Conservation (phyloP, 1,140 invertebrate genomes). For the Drosophila miranda region DNA sequence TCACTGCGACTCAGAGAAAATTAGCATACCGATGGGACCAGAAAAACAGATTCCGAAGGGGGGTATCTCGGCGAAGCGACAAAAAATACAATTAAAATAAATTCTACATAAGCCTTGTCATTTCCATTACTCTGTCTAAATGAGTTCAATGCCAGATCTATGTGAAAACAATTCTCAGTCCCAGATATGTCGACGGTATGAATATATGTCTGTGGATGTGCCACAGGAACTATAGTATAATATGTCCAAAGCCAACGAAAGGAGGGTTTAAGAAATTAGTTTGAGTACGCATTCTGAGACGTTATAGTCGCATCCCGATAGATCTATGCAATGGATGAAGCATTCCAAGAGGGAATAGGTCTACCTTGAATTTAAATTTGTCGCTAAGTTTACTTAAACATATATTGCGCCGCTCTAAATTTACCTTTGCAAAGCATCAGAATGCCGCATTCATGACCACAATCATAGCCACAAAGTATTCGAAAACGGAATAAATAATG, state of each 20-base stretch:
- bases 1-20: constrained; percentile 29
- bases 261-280: background rate
- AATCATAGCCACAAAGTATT: constrained; percentile 1
- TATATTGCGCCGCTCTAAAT: too few relatives aligned
- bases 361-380: too few relatives aligned
- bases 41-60: background rate
- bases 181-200: constrained; percentile 29
- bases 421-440: constrained; percentile 8
- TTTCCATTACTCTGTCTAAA: constrained; percentile 50
- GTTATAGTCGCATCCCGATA: too few relatives aligned
- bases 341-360: too few relatives aligned
- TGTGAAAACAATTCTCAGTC: constrained; percentile 60
- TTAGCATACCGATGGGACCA: constrained; percentile 71
- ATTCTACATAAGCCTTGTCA: constrained; percentile 55
- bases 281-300: constrained; percentile 15
- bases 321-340: too few relatives aligned
- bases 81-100: constrained; percentile 72
- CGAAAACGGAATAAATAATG: constrained; percentile 51
- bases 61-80: constrained; percentile 1
- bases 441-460: constrained; percentile 17
- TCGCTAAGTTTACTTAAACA: too few relatives aligned
- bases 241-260: constrained; percentile 67
- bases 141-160: constrained; percentile 74
- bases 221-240: constrained; percentile 75
- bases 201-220: constrained; percentile 47